A percentile compares a stretch with the other conserved stretches of the same genome.
Conservation (phyloP, 2,797 vertebrate genomes). For the Phalloptychus januarius region DNA sequence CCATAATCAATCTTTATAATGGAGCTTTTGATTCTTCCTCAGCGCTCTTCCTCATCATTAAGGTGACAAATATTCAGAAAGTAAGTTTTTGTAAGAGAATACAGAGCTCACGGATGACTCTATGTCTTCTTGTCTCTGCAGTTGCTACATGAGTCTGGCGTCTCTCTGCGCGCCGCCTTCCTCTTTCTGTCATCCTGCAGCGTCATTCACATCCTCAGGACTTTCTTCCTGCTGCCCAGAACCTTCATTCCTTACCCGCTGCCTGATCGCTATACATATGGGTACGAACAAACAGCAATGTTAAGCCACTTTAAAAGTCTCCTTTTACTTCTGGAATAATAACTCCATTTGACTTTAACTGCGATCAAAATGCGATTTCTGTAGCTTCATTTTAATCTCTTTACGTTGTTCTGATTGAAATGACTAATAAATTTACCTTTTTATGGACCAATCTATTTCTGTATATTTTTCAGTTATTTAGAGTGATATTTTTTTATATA, state of each 20-base stretch:
- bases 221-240: constrained; percentile 87
- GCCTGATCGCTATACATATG: constrained; percentile 85
- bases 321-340: not conserved
- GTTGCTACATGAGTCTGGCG: constrained; percentile 83
- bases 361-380: not conserved
- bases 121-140: constrained; percentile 47
- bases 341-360: not conserved
- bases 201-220: constrained; percentile 84
- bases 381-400: not conserved
- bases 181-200: constrained; percentile 86
- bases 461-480: not conserved
- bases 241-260: constrained; percentile 86
- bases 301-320: not conserved
- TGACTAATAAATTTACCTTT: not conserved
- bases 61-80: constrained; percentile 75
- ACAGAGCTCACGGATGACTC: not conserved
- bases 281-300: constrained; percentile 73
- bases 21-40: constrained; percentile 95
- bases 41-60: constrained; percentile 87
- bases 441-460: not conserved
- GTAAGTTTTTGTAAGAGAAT: not conserved
- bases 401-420: not conserved
- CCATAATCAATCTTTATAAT: constrained; percentile 93
- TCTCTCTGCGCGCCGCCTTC: constrained; percentile 83
- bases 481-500: not conserved